Percentiles rank a stretch among this genome's conserved stretches.
Evolutionary conservation across 2,888 invertebrate species (phyloP).

Genomic region (Selenia dentaria): DNA sequence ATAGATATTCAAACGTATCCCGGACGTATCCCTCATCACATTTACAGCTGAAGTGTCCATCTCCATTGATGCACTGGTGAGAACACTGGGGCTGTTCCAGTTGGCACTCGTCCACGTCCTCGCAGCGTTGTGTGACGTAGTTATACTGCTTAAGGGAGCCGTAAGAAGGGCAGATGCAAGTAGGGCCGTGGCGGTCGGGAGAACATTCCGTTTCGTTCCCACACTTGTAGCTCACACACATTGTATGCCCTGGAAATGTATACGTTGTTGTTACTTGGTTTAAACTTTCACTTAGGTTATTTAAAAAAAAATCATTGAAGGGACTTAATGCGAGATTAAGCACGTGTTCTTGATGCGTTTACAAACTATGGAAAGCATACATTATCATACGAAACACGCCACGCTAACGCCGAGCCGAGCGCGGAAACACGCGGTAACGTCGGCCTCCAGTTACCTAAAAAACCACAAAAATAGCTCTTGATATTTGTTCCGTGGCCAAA

Average conservation of each 20-base stretch:
- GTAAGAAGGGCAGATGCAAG: constrained; percentile 82
- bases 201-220: constrained; percentile 44
- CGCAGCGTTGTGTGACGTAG: constrained; percentile 60
- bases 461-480: no score
- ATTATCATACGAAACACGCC: no score
- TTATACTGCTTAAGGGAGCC: constrained; percentile 59
- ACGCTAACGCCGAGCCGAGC: no score
- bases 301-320: no score
- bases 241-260: constrained; percentile 59
- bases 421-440: no score
- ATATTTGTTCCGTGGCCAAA: no score
- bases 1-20: constrained; percentile 50
- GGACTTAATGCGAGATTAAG: no score
- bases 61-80: constrained; percentile 86
- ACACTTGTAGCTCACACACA: constrained; percentile 61
- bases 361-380: no score
- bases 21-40: constrained; percentile 81
- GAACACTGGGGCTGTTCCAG: constrained; percentile 86
- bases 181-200: constrained; percentile 56
- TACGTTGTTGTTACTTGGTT: no score
- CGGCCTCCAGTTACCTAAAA: no score
- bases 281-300: no score
- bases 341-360: no score
- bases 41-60: constrained; percentile 85
- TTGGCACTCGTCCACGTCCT: constrained; percentile 87